Evolutionary conservation across 2,113 vertebrate genomes (phyloP), one percentile per base, ranked within the genome.

Genomic region (Anoura caudifer): DNA sequence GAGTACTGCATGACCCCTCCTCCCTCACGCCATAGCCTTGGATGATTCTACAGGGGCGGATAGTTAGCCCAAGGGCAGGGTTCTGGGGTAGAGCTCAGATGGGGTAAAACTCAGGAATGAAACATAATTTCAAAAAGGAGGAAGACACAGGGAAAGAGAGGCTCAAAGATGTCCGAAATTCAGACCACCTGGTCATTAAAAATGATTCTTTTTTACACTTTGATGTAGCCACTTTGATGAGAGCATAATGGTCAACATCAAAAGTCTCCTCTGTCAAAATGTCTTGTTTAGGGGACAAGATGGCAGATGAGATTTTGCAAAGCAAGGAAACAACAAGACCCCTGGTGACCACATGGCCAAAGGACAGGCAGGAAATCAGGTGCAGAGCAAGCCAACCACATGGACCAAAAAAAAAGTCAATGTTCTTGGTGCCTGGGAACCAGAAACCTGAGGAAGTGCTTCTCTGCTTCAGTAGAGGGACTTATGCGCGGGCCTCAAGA

Each of bases 201-300:
- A 83, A 41, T 16, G 36, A 50, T 45, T 9, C 43, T 33, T 90
- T 87, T 85, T 82, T 36, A 54, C 20, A 86, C 85, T 56, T 84
- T 28, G 5, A 47, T 41, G 3, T 61, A 31, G 19, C 19, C 47
- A 36, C 61, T 81, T 38, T 70, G 24, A 73, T 1, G 2, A 20
- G 17, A 85, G 26, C 41, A 91, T 26, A 72, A 82, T 38, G 41
- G 19, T 79, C 52, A 87, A 82, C 14, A 77, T 19, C 82, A 84
- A 82, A 84, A 41, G 16, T 87, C 36, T 90, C n/a, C 22, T 93
- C 45, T 89, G 19, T 77, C 67, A 87, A 92, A 92, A 95, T 70
- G 61, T 52, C 87, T 91, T 50, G 22, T 15, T 87, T 41, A 85
- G 5, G 69, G 85, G 69, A 87, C 47, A 88, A 94, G 38, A 76